Conservation (phyloP, 1,140 invertebrate species). For the Listronotus bonariensis region DNA sequence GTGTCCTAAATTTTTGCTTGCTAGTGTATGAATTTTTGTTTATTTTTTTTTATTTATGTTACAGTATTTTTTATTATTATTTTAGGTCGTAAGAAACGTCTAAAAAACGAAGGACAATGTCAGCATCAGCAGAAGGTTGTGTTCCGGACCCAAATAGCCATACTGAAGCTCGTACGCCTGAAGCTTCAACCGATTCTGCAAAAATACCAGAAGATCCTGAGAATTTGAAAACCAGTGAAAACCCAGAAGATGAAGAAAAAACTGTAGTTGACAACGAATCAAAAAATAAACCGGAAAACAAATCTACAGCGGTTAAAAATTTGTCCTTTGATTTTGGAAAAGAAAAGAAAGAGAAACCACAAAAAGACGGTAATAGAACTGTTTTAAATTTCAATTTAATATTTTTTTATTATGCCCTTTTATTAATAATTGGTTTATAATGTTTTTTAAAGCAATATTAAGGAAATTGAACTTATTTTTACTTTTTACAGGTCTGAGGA, state of each 20-base stretch:
- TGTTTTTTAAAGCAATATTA: not conserved
- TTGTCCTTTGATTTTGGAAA: conserved; percentile 20
- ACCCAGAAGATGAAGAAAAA: not conserved
- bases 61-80: conserved; percentile 4
- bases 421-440: not conserved
- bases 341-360: conserved; percentile 39
- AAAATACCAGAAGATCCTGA: conserved; percentile 50
- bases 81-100: conserved; percentile 59
- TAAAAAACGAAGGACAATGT: conserved; percentile 62
- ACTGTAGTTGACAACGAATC: not conserved
- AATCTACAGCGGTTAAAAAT: conserved; percentile 13
- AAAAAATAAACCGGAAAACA: conserved; percentile 1
- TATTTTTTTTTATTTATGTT: not conserved
- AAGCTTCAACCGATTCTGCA: conserved; percentile 49
- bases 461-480: not conserved
- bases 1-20: no score
- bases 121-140: conserved; percentile 54
- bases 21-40: no score
- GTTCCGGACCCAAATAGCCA: conserved; percentile 30
- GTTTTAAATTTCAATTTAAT: not conserved
- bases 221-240: not conserved
- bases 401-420: not conserved
- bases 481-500: conserved; percentile 14
- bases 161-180: conserved; percentile 52
- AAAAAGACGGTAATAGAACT: conserved; percentile 43